A percentile compares a stretch with the other conserved stretches of the same genome.
Conservation (phyloP, 2,113 vertebrate species). For the Zosterops pallidus region DNA sequence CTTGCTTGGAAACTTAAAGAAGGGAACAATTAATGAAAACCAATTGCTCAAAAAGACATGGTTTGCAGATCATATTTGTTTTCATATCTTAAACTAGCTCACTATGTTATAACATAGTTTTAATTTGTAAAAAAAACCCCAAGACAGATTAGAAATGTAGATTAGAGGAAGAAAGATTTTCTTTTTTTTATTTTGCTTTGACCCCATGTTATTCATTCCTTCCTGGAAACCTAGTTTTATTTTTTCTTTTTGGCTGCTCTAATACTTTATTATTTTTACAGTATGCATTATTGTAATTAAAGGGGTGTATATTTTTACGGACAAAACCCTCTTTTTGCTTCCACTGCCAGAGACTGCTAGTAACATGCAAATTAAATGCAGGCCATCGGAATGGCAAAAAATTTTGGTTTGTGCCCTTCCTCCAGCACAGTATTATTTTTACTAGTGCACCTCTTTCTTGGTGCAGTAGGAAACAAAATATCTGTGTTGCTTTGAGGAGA, state of each 20-base stretch:
- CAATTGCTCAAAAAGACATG: conserved; percentile 24
- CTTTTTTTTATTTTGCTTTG: neutral
- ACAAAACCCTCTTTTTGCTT: neutral
- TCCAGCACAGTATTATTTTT: neutral
- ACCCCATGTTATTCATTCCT: neutral
- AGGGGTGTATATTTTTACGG: neutral
- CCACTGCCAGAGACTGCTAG: neutral
- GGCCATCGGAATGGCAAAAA: neutral
- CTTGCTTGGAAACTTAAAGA: conserved; percentile 54
- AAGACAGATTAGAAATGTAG: neutral
- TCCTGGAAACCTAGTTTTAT: neutral
- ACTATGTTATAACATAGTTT: neutral
- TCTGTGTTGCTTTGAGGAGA: neutral
- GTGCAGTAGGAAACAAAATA: neutral
- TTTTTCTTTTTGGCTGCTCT: neutral
- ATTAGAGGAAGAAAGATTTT: neutral
- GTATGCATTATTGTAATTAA: neutral
- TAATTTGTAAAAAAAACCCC: conserved; percentile 16
- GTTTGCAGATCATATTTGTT: conserved; percentile 41
- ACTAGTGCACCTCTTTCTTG: neutral
- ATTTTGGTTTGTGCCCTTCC: neutral
- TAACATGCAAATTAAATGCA: neutral
- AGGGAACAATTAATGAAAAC: conserved; percentile 56
- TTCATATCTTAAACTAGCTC: neutral
- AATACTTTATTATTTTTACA: neutral